Base-by-base conservation (phyloP, 1,140 invertebrate species). In the Globodera ellingtonae region DNA sequence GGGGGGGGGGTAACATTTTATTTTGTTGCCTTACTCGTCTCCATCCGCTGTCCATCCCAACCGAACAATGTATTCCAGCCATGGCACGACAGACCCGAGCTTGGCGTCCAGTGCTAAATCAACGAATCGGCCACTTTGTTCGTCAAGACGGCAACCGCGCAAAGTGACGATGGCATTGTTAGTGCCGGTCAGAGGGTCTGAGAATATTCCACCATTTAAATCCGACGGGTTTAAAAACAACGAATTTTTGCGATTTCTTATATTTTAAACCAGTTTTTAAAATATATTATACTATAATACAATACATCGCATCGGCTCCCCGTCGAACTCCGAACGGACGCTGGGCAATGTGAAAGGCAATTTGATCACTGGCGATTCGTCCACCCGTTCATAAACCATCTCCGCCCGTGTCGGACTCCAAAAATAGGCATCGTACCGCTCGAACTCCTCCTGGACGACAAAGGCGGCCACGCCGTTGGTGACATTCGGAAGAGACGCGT, bases 371-470 rank as follows among this genome's bases (percentile, higher is more conserved):
- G 21, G 46, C 35, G 70, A 69, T 69, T 87, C 85, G 75, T 85
- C 84, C 21, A 85, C 84, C 47, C 78, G 47, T 80, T 85, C 84
- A 66, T 85, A 85, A 6, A 85, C 21, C 13, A 85, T 47, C 62
- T 85, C 85, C 0, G 76, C 8, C 2, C 66, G 46, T n/a, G 56
- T 78, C 8, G 84, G 84, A 72, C 69, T 84, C 84, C 84, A 85
- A 84, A 84, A 85, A 80, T 84, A 85, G 50, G 82, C 84, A 67
- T 85, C 78, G 69, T 80, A 84, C 24, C 84, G 72, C 62, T 85
- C 85, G 47, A 86, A 75, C 71, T 85, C 85, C 78, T 87, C 84
- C 72, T 85, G 84, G 18, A 70, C 73, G 44, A 87, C 75, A 65
- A 87, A 85, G 6, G 83, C 72, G 4, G 84, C 75, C 9, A 86